phyloP scores from a whole-genome alignment of 2,797 vertebrate genomes.

The Sebastes elongatus region DNA sequence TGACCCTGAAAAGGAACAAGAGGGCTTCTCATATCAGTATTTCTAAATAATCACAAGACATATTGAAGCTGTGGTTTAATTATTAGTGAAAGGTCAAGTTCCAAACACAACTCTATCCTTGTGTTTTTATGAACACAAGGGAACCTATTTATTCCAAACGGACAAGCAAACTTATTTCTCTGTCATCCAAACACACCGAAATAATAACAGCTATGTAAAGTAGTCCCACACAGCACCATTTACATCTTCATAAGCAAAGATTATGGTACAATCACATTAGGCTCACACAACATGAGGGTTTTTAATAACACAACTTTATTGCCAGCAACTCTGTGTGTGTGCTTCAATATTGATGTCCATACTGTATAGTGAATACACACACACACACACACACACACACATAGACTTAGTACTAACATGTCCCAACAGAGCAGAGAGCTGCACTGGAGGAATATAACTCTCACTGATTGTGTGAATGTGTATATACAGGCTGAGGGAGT shows the following conservation, averaged over 20 bases:
- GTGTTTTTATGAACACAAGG: constrained; percentile 57
- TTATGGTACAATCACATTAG: constrained; percentile 64
- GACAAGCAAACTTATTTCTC: constrained; percentile 47
- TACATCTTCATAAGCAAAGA: constrained; percentile 71
- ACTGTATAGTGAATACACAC: constrained; percentile 11
- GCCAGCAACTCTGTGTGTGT: constrained; percentile 31
- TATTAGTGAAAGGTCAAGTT: constrained; percentile 30
- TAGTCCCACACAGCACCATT: constrained; percentile 57
- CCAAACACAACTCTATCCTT: constrained; percentile 2
- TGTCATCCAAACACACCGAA: constrained; percentile 50
- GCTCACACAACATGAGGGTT: constrained; percentile 47
- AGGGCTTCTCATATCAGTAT: not conserved
- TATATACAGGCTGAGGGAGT: constrained; percentile 10
- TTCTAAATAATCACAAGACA: not conserved
- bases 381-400: constrained; percentile 19
- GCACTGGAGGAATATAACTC: constrained; percentile 32
- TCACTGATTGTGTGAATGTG: constrained; percentile 14
- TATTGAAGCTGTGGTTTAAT: not conserved
- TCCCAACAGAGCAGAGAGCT: constrained; percentile 28
- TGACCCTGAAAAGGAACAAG: not conserved
- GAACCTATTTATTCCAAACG: constrained; percentile 54
- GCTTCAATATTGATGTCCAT: constrained; percentile 32
- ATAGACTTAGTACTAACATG: not conserved
- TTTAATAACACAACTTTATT: constrained; percentile 73
- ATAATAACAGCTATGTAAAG: constrained; percentile 68